These are phyloP conservation scores for Theropithecus gelada DNA, from an alignment of 2,113 vertebrate genomes.

Conservation along the genomic window DNA sequence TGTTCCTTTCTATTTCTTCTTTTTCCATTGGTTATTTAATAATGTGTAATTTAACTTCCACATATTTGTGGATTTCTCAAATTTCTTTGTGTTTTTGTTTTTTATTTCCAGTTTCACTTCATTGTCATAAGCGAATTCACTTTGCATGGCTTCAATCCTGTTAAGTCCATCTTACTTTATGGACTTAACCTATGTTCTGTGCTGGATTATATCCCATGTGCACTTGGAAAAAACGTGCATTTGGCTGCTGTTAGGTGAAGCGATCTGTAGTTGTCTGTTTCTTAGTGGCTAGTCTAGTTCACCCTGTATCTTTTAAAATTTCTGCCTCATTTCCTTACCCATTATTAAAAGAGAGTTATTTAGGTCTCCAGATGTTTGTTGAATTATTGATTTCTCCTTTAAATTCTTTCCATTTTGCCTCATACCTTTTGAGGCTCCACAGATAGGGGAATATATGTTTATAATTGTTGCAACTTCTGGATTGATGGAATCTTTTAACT, in stretches of 20 bases:
- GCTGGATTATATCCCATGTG: background rate
- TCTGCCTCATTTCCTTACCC: background rate
- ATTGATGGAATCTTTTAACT: background rate
- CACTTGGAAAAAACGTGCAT: background rate
- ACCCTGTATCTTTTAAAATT: background rate
- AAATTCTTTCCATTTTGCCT: background rate
- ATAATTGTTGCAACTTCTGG: background rate
- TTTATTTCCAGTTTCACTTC: background rate
- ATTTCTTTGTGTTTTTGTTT: background rate
- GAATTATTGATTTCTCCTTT: background rate
- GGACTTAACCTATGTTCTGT: no score
- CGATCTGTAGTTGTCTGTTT: no score
- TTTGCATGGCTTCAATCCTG: background rate
- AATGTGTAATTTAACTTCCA: background rate
- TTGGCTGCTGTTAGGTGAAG: background rate
- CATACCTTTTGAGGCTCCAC: background rate
- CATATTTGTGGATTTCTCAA: background rate
- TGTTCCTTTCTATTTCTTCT: background rate
- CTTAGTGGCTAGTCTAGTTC: background rate
- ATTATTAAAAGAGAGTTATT: background rate
- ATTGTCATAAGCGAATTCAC: no score
- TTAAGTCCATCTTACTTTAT: background rate
- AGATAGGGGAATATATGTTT: background rate
- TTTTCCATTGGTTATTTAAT: background rate
- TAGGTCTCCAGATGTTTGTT: background rate